These are phyloP conservation scores for Remorina albescens DNA, from an alignment of 2,797 vertebrate genomes.

Conservation along the genomic window DNA sequence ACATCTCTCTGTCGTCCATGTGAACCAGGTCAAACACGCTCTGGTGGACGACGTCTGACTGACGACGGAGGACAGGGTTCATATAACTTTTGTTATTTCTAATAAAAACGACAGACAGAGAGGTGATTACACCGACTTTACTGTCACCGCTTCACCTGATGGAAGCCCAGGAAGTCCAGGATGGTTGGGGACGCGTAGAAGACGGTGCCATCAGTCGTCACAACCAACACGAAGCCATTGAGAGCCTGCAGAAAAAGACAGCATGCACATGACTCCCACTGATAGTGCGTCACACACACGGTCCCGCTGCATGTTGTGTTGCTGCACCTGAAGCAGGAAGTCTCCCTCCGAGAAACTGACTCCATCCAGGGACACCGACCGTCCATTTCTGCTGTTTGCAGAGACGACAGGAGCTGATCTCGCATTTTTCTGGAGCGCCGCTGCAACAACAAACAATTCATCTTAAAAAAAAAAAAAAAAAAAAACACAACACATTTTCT, in stretches of 20 bases:
- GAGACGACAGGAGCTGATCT: not conserved
- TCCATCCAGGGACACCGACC: slow-evolving; percentile 32
- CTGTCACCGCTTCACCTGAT: slow-evolving; percentile 48
- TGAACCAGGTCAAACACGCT: slow-evolving; percentile 78
- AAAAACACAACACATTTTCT: too few species aligned
- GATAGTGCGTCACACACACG: too few species aligned
- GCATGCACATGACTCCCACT: not conserved
- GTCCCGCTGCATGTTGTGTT: not conserved
- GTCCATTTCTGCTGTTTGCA: slow-evolving; percentile 28
- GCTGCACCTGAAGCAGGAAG: slow-evolving; percentile 45
- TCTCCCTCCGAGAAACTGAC: slow-evolving; percentile 56
- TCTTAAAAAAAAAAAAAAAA: too few species aligned
- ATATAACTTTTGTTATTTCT: not conserved
- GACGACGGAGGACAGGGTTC: not conserved
- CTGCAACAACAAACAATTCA: slow-evolving; percentile 12
- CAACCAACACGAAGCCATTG: slow-evolving; percentile 61
- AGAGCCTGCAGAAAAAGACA: slow-evolving; percentile 44
- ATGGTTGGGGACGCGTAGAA: slow-evolving; percentile 58
- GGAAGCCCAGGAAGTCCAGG: slow-evolving; percentile 60
- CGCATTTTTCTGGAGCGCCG: slow-evolving; percentile 13
- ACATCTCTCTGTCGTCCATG: slow-evolving; percentile 66
- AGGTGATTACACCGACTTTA: not conserved
- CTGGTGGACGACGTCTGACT: slow-evolving; percentile 81
- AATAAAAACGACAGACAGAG: not conserved
- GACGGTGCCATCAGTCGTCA: slow-evolving; percentile 43